Percentiles rank a stretch among this genome's conserved stretches.
Evolutionary conservation across 2,113 vertebrate species (phyloP).

Genomic region (Rhombomys opimus): DNA sequence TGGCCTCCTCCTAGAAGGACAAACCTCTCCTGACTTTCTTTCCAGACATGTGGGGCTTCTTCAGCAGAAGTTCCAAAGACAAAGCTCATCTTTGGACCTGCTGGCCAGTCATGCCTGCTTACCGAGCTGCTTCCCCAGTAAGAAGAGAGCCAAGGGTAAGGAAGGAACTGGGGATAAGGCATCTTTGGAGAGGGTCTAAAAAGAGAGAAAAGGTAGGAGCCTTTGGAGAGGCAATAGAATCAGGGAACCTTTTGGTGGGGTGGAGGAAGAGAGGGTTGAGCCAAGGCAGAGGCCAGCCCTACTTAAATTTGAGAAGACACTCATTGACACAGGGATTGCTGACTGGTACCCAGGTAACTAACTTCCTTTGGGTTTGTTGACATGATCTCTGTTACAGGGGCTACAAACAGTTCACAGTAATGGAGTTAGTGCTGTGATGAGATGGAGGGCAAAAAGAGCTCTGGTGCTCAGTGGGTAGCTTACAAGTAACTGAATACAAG

Average conservation of each 20-base stretch:
- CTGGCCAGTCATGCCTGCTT: neutral
- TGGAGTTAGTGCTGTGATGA: rapidly evolving
- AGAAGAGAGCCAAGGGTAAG: neutral
- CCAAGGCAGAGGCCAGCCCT: neutral
- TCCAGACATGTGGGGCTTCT: rapidly evolving
- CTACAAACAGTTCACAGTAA: rapidly evolving
- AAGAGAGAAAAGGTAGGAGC: neutral
- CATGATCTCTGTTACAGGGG: neutral
- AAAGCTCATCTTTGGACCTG: neutral
- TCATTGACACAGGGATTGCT: neutral
- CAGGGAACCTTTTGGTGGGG: neutral
- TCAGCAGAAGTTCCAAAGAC: rapidly evolving
- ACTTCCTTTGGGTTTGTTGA: too few species aligned
- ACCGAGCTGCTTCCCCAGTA: neutral
- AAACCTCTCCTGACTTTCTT: rapidly evolving
- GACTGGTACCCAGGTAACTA: too few species aligned
- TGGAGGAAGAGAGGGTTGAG: too few species aligned
- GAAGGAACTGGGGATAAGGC: neutral
- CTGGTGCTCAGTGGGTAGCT: rapidly evolving
- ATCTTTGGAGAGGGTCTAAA: neutral
- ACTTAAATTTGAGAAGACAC: neutral
- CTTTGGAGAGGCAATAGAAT: neutral
- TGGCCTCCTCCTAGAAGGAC: neutral
- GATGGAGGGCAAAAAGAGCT: neutral
- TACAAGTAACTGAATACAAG: too few species aligned